Evolutionary conservation across 1,140 invertebrate species (phyloP), one percentile per base, ranked within the genome.

Genomic region (Drosophila auraria): DNA sequence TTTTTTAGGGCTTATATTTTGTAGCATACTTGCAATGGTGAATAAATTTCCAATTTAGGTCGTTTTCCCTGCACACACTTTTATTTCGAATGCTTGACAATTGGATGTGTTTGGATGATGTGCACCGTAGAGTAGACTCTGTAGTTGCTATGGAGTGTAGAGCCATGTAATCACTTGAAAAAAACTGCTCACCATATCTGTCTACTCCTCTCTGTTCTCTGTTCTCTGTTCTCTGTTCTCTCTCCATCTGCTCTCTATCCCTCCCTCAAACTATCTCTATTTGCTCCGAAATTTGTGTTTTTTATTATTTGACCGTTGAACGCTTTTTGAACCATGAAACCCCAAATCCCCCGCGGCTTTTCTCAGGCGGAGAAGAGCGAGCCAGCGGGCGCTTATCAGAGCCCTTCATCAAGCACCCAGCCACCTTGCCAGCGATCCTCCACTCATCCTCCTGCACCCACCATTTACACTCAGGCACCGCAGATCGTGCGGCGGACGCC

Each of bases 401-500:
- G 36, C 12, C 45, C 61, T 23, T 36, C 60, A 36, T 15, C 62
- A 40, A 20, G 47, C 53, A 20, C 53, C 15, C 33, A n/a, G 42
- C 40, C 62, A 9, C 51, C 33, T 8, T 17, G 50, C 17, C 61
- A 57, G 61, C 61, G 53, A 57, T 36, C 47, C 27, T 36, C 60
- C 12, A 44, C 72, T 5, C 44, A 59, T 38, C 42, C 59, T 62
- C 56, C 84, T 3, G 33, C 54, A 64, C 83, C 78, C 72, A 83
- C 78, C 23, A 89, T 81, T 49, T 87, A 83, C 74, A 89, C 78
- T 20, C 84, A 87, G 64, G 80, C 78, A 50, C 83, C 83, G n/a
- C 79, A 80, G 59, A 63, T 69, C 62, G 80, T 82, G 45, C 69
- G 81, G 36, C 83, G 73, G 57, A 72, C 69, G 30, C 80, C 71